Base-by-base conservation (phyloP, 1,140 invertebrate species). In the Drosophila pandora region DNA sequence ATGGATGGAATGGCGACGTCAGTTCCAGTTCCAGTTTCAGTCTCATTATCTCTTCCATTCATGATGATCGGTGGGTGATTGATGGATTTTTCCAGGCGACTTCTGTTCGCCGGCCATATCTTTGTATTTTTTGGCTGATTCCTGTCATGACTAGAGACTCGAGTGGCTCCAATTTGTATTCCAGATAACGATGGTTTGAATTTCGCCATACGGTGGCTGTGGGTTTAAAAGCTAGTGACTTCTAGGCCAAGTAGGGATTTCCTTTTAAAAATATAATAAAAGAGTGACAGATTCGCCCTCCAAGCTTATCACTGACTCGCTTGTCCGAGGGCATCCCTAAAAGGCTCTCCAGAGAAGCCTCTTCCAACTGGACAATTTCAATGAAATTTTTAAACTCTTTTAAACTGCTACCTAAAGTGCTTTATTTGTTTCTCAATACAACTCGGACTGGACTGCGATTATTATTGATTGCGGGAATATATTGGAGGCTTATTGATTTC, bases 341-440 rank as follows among this genome's bases (percentile, higher is more conserved):
- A 12, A 21, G 41, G 7, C 41, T 43, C 41, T 43, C 17, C 41
- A 43, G 5, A 43, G 6, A 43, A 43, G 17, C 2, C 41, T 21
- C 41, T 43, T 47, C 21, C 8, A 47, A 45, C 1, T 45, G n/a
- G 17, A 22, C 22, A 45, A 7, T 28, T 52, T 59, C 56, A 50
- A 50, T 64, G 17, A 28, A 25, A 59, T 48, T 34, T 21, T 9
- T 32, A 25, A 41, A 7, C 9, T n/a, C 13, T 41, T 41, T 12
- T 2, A 9, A 4, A 37, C 12, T 37, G 34, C 65, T 71, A 39
- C 41, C 45, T 43, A 50, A 67, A 68, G 45, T 53, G 47, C 12
- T 71, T 71, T 71, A 69, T 68, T 70, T 70, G 45, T 57, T 68
- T 70, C 52, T 0, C 32, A 2, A 8, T 4, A 10, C 45, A 53